A percentile compares a stretch with the other conserved stretches of the same genome.
Conservation (phyloP, 2,797 vertebrate species). For the Gadopsis marmoratus region DNA sequence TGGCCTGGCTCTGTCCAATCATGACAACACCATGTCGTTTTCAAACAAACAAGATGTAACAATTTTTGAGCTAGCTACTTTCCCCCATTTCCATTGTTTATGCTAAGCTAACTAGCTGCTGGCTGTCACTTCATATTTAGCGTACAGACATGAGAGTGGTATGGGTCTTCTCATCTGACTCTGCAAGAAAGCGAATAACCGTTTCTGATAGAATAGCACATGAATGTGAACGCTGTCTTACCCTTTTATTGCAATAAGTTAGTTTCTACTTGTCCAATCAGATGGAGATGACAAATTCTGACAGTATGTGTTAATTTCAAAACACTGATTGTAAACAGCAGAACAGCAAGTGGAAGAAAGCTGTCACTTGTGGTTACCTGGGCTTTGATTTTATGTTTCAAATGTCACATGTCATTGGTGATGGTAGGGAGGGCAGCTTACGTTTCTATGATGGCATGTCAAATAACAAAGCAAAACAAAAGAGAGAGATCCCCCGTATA, state of each 20-base stretch:
- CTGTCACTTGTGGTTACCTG: background rate
- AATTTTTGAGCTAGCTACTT: background rate
- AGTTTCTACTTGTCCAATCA: background rate
- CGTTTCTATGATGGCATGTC: background rate
- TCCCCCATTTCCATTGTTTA: background rate
- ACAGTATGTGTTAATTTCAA: background rate
- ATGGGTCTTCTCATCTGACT: background rate
- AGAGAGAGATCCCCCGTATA: constrained; percentile 61
- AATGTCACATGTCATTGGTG: constrained; percentile 6
- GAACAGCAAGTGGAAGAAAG: background rate
- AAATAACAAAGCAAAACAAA: constrained; percentile 37
- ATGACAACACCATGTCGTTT: background rate
- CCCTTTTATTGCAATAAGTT: background rate
- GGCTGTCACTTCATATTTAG: background rate
- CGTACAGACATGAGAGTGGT: background rate
- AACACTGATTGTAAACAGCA: background rate
- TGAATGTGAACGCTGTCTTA: background rate
- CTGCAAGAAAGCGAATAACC: background rate
- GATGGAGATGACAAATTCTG: background rate
- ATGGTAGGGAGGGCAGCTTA: background rate
- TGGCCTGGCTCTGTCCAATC: background rate
- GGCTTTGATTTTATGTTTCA: constrained; percentile 5
- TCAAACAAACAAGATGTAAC: background rate
- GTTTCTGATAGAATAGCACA: background rate
- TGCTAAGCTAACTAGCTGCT: background rate